Evolutionary conservation across 1,140 invertebrate genomes (phyloP), one percentile per base, ranked within the genome.

Genomic region (Lepidurus arcticus): DNA sequence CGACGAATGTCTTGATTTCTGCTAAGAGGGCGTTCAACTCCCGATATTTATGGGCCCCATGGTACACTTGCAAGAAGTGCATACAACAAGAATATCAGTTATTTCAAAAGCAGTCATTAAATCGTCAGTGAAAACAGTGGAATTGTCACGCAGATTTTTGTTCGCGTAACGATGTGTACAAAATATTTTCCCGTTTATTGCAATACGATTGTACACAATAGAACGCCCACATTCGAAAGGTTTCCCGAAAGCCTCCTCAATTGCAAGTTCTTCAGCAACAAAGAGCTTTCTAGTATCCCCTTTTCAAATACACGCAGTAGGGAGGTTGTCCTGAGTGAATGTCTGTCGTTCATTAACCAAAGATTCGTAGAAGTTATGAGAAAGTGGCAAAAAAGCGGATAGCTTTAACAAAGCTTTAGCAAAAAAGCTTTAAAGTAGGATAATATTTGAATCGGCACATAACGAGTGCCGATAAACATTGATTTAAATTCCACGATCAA

Each of bases 161-260:
- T 47, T 26, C 47, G 44, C 21, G 43, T 78, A 78, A 21, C 26
- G 34, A 2, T 11, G 21, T 42, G 53, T 78, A 73, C 6, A 78
- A 78, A 73, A 78, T n/a, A 73, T 21, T 78, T 53, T 74, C 26
- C 77, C 47, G 26, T 78, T 65, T 74, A 78, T 24, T 73, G n/a
- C 47, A 24, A 78, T 53, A 26, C 65, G 45, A 13, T 73, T 11
- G 42, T 24, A 73, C 45, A 34, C 42, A 76, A 76, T 44, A 24
- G 42, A 42, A 76, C 42, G 73, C 42, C 21, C 26, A 43, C 24
- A 73, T 26, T 26, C 47, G n/a, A 42, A 78, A 77, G 43, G 26
- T n/a, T 44, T 44, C 47, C 16, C 24, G 74, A 34, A 42, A 21
- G 11, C 34, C 16, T 78, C n/a, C 34, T 53, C 24, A 78, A 5